Evolutionary conservation across 2,888 invertebrate species (phyloP).

Genomic region (Endomychus coccineus): DNA sequence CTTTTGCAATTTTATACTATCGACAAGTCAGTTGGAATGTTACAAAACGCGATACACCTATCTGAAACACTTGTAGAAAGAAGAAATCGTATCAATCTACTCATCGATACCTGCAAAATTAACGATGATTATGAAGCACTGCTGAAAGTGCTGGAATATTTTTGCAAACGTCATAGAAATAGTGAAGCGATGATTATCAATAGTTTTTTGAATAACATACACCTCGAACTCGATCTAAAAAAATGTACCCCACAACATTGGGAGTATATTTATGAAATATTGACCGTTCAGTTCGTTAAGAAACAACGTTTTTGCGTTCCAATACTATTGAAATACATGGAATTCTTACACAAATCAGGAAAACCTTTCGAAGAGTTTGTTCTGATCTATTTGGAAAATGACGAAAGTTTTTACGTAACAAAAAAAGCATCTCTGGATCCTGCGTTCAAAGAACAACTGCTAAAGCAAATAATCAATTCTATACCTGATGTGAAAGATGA

Average conservation of each 20-base stretch:
- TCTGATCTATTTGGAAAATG: conserved; percentile 4
- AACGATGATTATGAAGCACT: conserved; percentile 7
- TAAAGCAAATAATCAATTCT: no score
- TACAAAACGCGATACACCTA: no score
- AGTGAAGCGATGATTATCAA: background rate
- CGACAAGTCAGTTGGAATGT: conserved; percentile 3
- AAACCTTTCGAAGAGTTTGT: conserved; percentile 5
- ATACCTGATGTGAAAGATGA: no score
- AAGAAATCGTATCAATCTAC: no score
- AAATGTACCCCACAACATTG: conserved; percentile 7
- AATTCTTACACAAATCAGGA: conserved; percentile 2
- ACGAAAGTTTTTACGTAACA: no score
- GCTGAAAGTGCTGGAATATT: conserved; percentile 3
- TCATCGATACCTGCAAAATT: conserved; percentile 1
- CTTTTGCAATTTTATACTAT: conserved; percentile 5
- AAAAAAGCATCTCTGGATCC: no score
- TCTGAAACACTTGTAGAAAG: no score
- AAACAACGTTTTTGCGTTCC: background rate
- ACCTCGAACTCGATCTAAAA: background rate
- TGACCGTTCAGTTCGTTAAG: conserved; percentile 2
- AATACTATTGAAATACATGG: conserved; percentile 3
- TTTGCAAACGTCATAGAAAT: conserved; percentile 5
- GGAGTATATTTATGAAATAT: conserved; percentile 10
- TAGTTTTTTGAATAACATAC: background rate
- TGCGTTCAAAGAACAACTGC: no score